Percentiles rank a stretch among this genome's conserved stretches.
phyloP scores from a whole-genome alignment of 2,888 invertebrate genomes.

The Argyra leucocephala region DNA sequence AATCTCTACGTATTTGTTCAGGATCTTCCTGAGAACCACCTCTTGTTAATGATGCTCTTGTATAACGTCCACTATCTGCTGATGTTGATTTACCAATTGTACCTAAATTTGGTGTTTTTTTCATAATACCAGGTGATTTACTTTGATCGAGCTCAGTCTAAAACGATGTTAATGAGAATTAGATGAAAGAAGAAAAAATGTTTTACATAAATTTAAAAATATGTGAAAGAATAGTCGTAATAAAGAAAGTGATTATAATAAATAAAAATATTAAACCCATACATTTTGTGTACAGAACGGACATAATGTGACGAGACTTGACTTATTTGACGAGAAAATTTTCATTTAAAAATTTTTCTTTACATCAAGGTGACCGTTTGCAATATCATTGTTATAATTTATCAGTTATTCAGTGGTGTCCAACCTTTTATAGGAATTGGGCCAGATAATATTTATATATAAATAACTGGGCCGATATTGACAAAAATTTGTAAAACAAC shows the following conservation, averaged over 20 bases:
- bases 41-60: conserved; percentile 63
- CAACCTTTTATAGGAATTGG: too few species aligned
- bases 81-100: conserved; percentile 50
- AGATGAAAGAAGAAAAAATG: not conserved
- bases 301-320: too few species aligned
- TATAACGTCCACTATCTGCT: conserved; percentile 59
- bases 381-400: too few species aligned
- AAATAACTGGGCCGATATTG: too few species aligned
- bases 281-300: too few species aligned
- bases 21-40: conserved; percentile 75
- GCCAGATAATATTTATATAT: too few species aligned
- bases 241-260: not conserved
- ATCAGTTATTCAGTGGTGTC: too few species aligned
- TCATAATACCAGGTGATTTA: conserved; percentile 42
- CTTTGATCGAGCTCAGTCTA: conserved; percentile 38
- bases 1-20: conserved; percentile 69
- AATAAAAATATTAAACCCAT: conserved; percentile 12
- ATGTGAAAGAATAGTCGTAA: not conserved
- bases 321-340: too few species aligned
- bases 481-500: too few species aligned
- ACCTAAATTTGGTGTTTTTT: conserved; percentile 51
- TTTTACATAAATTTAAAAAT: not conserved
- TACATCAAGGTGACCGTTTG: too few species aligned
- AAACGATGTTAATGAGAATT: not conserved
- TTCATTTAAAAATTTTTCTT: too few species aligned